Percentiles rank a stretch among this genome's conserved stretches.
phyloP scores from a whole-genome alignment of 2,888 invertebrate genomes.

The Torymus tubicola region DNA sequence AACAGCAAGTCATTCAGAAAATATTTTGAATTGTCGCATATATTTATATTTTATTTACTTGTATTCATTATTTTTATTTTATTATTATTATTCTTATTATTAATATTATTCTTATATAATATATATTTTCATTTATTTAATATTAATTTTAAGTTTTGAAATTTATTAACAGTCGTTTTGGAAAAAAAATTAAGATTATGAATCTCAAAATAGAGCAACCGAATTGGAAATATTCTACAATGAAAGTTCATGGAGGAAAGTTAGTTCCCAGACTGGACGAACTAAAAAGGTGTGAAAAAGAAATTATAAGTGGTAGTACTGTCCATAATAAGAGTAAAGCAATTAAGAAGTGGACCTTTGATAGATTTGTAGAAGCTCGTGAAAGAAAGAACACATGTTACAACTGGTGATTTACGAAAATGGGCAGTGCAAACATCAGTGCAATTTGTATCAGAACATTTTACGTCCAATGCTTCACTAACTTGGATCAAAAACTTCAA shows the following conservation, averaged over 20 bases:
- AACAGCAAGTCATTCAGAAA: too few species aligned
- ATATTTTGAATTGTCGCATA: too few species aligned
- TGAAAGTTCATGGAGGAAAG: slow-evolving; percentile 4
- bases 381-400: slow-evolving; percentile 56
- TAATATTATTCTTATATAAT: too few species aligned
- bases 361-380: slow-evolving; percentile 59
- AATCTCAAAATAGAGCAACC: slow-evolving; percentile 10
- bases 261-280: not conserved
- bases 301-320: slow-evolving; percentile 59
- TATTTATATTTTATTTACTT: too few species aligned
- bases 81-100: too few species aligned
- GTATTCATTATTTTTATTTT: too few species aligned
- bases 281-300: slow-evolving; percentile 49
- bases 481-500: not conserved
- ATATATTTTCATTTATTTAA: too few species aligned
- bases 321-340: slow-evolving; percentile 52
- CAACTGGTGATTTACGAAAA: slow-evolving; percentile 57
- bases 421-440: slow-evolving; percentile 59
- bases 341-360: slow-evolving; percentile 58
- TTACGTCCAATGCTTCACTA: slow-evolving; percentile 1
- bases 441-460: slow-evolving; percentile 48
- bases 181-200: slow-evolving; percentile 1
- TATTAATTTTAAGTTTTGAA: too few species aligned
- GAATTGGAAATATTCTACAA: not conserved
- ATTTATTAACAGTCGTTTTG: not conserved